Base-by-base conservation (phyloP, 2,113 vertebrate species). In the Amia ocellicauda region DNA sequence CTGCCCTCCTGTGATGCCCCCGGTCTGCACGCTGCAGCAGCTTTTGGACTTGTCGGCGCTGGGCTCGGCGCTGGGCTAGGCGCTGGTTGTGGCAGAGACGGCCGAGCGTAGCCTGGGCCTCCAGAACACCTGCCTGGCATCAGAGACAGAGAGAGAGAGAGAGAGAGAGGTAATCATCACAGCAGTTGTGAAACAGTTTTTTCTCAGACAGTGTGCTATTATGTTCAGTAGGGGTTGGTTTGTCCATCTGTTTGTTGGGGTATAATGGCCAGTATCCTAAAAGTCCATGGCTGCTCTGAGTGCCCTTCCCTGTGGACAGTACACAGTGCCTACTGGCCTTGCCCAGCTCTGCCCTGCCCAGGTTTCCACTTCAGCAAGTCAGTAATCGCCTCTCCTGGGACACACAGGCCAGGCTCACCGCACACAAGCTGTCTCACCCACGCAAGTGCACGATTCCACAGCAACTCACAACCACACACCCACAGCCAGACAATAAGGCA, bases 361-460 rank as follows among this genome's bases (percentile, higher is more conserved):
- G 72, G 69, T 84, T 85, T 80, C 69, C 77, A 77, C 74, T 82
- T 70, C 66, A 76, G 50, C 31, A 57, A 63, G 53, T 76, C 68
- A 63, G 72, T 80, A 81, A 84, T 85, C 82, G 81, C 77, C 76
- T 70, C 77, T 77, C 68, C 55, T 55, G 83, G 76, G 81, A 80
- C 51, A 36, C 57, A 29, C 64, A 54, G 54, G 14, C 61, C 49
- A 58, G 56, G 69, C 69, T 78, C 62, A 50, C 26, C 62, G 45
- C 64, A 66, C 62, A 63, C 70, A 67, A 77, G 66, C 74, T 83
- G 59, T 67, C 68, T 63, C 56, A 62, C 58, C 60, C 58, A 47
- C 59, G 31, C 31, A 36, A n/a, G n/a, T n/a, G n/a, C n/a, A n/a
- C n/a, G n/a, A 36, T 36, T 36, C 31, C 31, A 36, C 31, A 36